Conservation (phyloP, 2,113 vertebrate genomes). For the Illadopsis cleaveri region DNA sequence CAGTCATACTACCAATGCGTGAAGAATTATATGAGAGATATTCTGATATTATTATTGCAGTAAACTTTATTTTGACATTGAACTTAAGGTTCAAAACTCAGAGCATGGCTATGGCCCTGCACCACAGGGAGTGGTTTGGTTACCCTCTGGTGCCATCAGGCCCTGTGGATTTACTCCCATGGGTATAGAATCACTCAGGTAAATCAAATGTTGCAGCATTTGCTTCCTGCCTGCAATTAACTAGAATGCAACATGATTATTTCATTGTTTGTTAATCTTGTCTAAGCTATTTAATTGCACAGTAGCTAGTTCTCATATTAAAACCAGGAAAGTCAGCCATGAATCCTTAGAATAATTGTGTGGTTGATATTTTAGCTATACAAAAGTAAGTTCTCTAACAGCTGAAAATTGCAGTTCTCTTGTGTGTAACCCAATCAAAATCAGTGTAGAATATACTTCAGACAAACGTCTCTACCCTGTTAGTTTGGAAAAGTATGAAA, state of each 20-base stretch:
- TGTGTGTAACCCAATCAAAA: not conserved
- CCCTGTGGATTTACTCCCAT: not conserved
- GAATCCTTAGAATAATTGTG: not conserved
- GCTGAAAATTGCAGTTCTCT: not conserved
- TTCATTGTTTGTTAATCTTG: not conserved
- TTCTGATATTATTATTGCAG: not conserved
- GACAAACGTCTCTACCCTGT: not conserved
- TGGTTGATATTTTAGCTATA: not conserved
- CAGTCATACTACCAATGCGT: not conserved
- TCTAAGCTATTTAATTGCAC: not conserved
- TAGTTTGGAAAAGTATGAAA: not conserved
- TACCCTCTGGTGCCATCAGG: not conserved
- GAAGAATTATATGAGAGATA: not conserved
- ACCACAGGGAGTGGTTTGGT: not conserved
- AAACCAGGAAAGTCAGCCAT: not conserved
- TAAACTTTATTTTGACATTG: not conserved
- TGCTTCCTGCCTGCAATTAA: not conserved
- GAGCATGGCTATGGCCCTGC: not conserved
- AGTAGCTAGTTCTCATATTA: not conserved
- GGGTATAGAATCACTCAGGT: not conserved
- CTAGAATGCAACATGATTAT: not conserved
- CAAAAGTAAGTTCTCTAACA: not conserved
- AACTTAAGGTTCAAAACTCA: not conserved
- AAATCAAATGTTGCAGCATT: not conserved
- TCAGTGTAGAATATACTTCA: not conserved